phyloP scores from a whole-genome alignment of 92 coral and sea anemone species.

The Porites evermanni region DNA sequence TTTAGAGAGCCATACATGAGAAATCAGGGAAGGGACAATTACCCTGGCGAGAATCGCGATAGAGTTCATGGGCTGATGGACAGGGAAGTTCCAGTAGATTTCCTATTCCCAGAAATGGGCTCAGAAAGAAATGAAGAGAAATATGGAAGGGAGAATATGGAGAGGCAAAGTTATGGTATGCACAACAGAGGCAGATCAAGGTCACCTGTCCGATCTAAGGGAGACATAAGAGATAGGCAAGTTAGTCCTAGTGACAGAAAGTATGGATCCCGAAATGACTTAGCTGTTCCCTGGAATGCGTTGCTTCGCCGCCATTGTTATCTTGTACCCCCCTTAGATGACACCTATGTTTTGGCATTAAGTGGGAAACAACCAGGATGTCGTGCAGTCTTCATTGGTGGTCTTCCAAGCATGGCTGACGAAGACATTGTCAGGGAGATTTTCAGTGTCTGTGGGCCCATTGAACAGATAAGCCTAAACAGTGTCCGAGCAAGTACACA shows the following conservation, averaged over 20 bases:
- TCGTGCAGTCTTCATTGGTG: conserved; percentile 71
- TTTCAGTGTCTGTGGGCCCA: conserved; percentile 73
- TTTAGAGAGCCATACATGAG: not conserved
- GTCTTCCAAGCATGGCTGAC: conserved; percentile 69
- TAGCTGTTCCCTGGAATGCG: conserved; percentile 47
- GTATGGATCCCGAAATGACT: conserved; percentile 27
- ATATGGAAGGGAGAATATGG: not conserved
- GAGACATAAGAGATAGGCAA: not conserved
- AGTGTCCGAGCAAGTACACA: conserved; percentile 27
- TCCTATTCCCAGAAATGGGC: conserved; percentile 18
- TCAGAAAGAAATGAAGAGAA: conserved; percentile 7
- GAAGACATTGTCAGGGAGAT: conserved; percentile 73
- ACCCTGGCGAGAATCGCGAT: not conserved
- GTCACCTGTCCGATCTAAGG: not conserved
- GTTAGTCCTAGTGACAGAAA: conserved; percentile 6
- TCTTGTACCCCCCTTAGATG: conserved; percentile 75
- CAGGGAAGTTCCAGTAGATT: not conserved
- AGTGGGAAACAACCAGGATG: conserved; percentile 80
- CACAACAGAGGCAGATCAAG: not conserved
- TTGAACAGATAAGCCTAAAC: conserved; percentile 61
- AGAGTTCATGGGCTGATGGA: conserved; percentile 23
- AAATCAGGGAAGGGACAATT: not conserved
- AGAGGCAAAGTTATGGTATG: conserved; percentile 18
- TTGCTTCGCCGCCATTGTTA: conserved; percentile 57
- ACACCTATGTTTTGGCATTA: conserved; percentile 43